Evolutionary conservation across 1,140 invertebrate genomes (phyloP).

Genomic region (Leptinotarsa lineolata): DNA sequence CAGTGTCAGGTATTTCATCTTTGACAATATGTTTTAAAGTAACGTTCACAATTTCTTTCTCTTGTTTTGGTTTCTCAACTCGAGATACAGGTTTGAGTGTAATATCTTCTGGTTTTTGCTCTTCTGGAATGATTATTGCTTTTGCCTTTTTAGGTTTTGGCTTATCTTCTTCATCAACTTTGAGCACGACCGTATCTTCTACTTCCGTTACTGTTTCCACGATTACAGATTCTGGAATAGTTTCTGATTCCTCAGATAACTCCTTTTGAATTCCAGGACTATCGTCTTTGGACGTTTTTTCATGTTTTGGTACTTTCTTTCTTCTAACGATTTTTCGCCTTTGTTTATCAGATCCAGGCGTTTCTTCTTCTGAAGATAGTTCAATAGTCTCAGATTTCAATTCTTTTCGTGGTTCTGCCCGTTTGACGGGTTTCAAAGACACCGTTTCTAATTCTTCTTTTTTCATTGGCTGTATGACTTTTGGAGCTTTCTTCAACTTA

Average conservation of each 20-base stretch:
- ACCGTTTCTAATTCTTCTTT: constrained; percentile 56
- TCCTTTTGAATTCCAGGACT: constrained; percentile 30
- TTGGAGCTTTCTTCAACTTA: constrained; percentile 61
- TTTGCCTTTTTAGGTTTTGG: constrained; percentile 39
- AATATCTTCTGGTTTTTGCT: constrained; percentile 47
- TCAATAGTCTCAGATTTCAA: not conserved
- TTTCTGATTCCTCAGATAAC: not conserved
- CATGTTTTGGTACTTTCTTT: constrained; percentile 39
- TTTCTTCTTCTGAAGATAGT: constrained; percentile 4
- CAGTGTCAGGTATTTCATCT: constrained; percentile 32
- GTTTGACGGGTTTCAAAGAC: constrained; percentile 54
- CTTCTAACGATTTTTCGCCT: constrained; percentile 24
- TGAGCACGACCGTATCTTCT: constrained; percentile 52
- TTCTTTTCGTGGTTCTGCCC: not conserved
- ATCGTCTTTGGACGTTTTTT: constrained; percentile 20
- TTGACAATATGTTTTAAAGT: constrained; percentile 55
- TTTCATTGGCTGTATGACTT: constrained; percentile 47
- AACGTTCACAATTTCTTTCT: constrained; percentile 54
- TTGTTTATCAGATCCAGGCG: not conserved
- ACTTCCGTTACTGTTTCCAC: constrained; percentile 53
- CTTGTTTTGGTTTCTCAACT: constrained; percentile 30
- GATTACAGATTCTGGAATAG: constrained; percentile 37
- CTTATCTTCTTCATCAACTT: constrained; percentile 49
- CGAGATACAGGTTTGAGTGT: constrained; percentile 52
- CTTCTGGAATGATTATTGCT: constrained; percentile 38